phyloP scores from a whole-genome alignment of 2,113 vertebrate species.

The Myocastor coypus region DNA sequence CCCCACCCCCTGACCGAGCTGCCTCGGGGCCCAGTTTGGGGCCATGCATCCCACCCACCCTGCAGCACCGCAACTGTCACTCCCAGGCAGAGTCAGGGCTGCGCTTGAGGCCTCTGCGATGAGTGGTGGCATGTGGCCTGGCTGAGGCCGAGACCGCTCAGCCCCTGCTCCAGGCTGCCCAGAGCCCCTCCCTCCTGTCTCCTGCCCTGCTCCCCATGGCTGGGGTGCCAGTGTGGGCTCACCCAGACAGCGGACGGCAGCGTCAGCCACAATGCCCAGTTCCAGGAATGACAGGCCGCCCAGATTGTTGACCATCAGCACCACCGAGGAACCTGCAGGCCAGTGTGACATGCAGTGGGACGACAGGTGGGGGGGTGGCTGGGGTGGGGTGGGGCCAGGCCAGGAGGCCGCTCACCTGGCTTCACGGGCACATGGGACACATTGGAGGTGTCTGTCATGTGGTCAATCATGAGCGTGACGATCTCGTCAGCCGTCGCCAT shows the following conservation, averaged over 20 bases:
- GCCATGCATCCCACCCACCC: neutral
- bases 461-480: slow-evolving; percentile 92
- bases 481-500: slow-evolving; percentile 89
- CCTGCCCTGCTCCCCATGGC: neutral
- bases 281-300: slow-evolving; percentile 96
- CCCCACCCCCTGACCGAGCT: neutral
- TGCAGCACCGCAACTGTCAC: neutral
- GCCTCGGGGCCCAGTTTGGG: neutral
- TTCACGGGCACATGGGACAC: slow-evolving; percentile 89
- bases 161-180: neutral
- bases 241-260: slow-evolving; percentile 90
- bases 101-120: neutral
- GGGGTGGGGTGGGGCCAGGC: rapidly evolving
- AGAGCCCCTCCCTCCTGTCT: neutral
- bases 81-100: neutral
- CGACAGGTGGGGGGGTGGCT: neutral
- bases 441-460: slow-evolving; percentile 92
- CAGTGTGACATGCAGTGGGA: neutral
- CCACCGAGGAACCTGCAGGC: slow-evolving; percentile 88
- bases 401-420: slow-evolving; percentile 84
- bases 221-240: slow-evolving; percentile 45
- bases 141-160: neutral
- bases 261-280: slow-evolving; percentile 91
- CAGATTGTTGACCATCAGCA: slow-evolving; percentile 96
- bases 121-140: neutral